Conservation (phyloP, 2,797 vertebrate species). For the Anguilla marmorata region DNA sequence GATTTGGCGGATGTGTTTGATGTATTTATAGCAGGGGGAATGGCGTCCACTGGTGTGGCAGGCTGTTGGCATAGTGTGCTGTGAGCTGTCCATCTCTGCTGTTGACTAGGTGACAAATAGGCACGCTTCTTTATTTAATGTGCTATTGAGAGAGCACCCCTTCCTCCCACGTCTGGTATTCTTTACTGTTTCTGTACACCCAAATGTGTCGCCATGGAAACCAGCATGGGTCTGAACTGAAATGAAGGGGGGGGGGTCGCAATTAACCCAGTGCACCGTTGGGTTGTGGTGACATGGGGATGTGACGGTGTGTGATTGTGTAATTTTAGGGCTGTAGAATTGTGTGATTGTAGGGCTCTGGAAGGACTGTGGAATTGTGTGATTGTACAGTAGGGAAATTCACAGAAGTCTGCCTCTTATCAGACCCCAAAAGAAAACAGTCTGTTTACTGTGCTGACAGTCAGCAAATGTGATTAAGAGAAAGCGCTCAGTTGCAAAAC, state of each 20-base stretch:
- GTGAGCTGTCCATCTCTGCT: neutral
- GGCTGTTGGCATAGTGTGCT: neutral
- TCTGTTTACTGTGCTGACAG: too few relatives aligned
- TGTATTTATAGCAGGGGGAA: neutral
- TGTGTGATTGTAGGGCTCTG: neutral
- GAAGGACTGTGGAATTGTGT: neutral
- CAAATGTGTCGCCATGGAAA: neutral
- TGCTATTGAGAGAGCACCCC: neutral
- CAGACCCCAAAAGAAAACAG: too few relatives aligned
- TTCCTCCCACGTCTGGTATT: neutral
- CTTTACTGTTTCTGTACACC: neutral
- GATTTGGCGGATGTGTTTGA: neutral
- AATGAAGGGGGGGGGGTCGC: neutral
- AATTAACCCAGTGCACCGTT: neutral
- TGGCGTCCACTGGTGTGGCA: neutral
- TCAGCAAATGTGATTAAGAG: too few relatives aligned
- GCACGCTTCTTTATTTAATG: neutral
- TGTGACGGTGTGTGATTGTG: neutral
- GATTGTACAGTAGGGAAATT: neutral
- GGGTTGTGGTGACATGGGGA: neutral
- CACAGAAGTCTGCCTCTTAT: too few relatives aligned
- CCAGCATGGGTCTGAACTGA: neutral
- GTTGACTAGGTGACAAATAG: neutral
- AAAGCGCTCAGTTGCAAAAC: too few relatives aligned
- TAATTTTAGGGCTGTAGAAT: neutral